Evolutionary conservation across 1,140 invertebrate species (phyloP).

Genomic region (Hyles vespertilio): DNA sequence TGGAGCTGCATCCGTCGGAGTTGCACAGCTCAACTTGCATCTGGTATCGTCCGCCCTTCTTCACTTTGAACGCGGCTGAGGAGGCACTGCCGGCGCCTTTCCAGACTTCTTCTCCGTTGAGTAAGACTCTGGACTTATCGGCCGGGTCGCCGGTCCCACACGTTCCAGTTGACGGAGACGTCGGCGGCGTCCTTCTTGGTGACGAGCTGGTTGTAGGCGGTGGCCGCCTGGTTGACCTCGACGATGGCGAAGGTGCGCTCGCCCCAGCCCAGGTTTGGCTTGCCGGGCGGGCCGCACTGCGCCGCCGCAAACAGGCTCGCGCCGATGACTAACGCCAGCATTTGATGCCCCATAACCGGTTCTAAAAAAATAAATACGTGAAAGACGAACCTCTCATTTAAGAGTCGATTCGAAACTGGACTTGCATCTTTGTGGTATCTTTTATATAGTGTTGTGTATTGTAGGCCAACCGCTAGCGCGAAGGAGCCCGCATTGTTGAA

Average conservation of each 20-base stretch:
- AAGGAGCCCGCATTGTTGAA: slow-evolving; percentile 45
- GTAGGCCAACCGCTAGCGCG: slow-evolving; percentile 67
- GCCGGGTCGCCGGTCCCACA: slow-evolving; percentile 64
- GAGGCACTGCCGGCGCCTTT: slow-evolving; percentile 45
- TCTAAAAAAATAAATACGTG: slow-evolving; percentile 55
- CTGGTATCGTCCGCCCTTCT: slow-evolving; percentile 60
- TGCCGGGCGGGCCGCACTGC: slow-evolving; percentile 54
- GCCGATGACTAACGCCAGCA: slow-evolving; percentile 40
- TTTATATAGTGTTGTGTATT: slow-evolving; percentile 59
- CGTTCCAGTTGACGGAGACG: slow-evolving; percentile 62
- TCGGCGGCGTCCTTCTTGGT: slow-evolving; percentile 54
- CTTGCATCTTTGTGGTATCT: slow-evolving; percentile 44
- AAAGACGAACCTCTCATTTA: slow-evolving; percentile 41
- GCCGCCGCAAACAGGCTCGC: slow-evolving; percentile 39
- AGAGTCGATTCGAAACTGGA: slow-evolving; percentile 49
- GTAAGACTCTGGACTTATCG: slow-evolving; percentile 44
- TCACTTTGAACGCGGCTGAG: slow-evolving; percentile 56
- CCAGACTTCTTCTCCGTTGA: slow-evolving; percentile 59
- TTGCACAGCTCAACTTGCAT: slow-evolving; percentile 65
- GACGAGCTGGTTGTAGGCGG: slow-evolving; percentile 66
- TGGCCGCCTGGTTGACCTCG: slow-evolving; percentile 67
- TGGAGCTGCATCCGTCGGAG: slow-evolving; percentile 52
- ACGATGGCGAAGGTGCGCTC: slow-evolving; percentile 64
- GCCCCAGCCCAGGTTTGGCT: slow-evolving; percentile 60
- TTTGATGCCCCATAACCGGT: slow-evolving; percentile 53